Evolutionary conservation across 2,888 invertebrate species (phyloP).

Genomic region (Hyposoter dolosus): DNA sequence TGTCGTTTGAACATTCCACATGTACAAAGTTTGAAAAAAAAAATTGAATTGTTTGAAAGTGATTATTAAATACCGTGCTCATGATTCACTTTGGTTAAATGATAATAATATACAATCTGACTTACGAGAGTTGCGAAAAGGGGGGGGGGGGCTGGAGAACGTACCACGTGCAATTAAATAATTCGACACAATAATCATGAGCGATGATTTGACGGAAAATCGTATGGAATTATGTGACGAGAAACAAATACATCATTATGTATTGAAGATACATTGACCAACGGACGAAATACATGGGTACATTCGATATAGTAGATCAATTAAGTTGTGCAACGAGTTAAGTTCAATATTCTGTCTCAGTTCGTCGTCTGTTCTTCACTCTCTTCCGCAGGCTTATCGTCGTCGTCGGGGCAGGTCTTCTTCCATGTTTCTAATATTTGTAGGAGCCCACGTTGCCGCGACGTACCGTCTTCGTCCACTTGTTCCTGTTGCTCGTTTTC

Average conservation of each 20-base stretch:
- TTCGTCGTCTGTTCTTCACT: slow-evolving; percentile 57
- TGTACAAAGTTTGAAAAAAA: slow-evolving; percentile 12
- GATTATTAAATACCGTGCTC: slow-evolving; percentile 59
- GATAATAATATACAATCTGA: slow-evolving; percentile 53
- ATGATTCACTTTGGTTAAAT: slow-evolving; percentile 41
- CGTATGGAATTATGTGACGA: slow-evolving; percentile 30
- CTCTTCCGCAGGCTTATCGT: slow-evolving; percentile 42
- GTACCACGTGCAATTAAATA: slow-evolving; percentile 57
- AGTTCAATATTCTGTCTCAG: slow-evolving; percentile 54
- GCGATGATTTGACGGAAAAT: slow-evolving; percentile 35
- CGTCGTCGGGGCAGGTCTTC: slow-evolving; percentile 60
- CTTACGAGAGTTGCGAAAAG: slow-evolving; percentile 63
- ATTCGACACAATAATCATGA: slow-evolving; percentile 45
- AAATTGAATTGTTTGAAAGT: slow-evolving; percentile 12
- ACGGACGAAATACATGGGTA: slow-evolving; percentile 52
- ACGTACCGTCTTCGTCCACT: slow-evolving; percentile 74
- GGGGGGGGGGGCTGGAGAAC: slow-evolving; percentile 31
- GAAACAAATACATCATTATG: slow-evolving; percentile 52
- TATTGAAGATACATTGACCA: slow-evolving; percentile 62
- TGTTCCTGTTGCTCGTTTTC: slow-evolving; percentile 64
- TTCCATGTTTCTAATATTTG: slow-evolving; percentile 68
- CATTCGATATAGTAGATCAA: slow-evolving; percentile 42
- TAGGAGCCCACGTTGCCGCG: slow-evolving; percentile 68
- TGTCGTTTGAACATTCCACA: neutral
- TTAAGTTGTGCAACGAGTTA: slow-evolving; percentile 12